Evolutionary conservation across 2,888 invertebrate genomes (phyloP), one percentile per base, ranked within the genome.

Genomic region (Drosophila neonasuta): DNA sequence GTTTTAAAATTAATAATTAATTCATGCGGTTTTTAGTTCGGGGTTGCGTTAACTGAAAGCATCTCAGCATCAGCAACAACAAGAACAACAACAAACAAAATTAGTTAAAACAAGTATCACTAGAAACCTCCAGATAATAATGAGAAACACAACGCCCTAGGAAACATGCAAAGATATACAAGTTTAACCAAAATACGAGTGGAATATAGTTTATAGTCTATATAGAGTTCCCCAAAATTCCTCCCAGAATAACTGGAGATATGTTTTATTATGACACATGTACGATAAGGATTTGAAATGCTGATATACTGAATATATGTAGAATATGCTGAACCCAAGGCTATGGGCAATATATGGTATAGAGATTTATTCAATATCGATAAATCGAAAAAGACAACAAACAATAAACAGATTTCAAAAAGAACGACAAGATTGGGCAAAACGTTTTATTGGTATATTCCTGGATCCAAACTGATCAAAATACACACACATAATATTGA

Each of bases 71-170:
- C 67, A 82, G 56, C 56, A 56, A 73, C 71, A 82, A 62, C 59
- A 71, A 48, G 46, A 71, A 67, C 73, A 80, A 75, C 75, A 77
- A 80, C 79, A 86, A 84, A 87, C 82, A 68, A 79, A 70, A 79
- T 78, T 81, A 82, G 73, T 70, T 36, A 52, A 68, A 57, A 24
- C 24, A 24, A 41, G 30, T 44, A 48, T 55, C 54, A 36, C 32
- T 41, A 54, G 20, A 61, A 6, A 20, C 55, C 52, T 61, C 50
- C 60, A 68, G 55, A 54, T 13, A 44, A 32, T 39, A 36, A 24
- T 24, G 24, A 29, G 20, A 45, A 59, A 34, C 17, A 51, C 34
- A 52, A 75, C 70, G 75, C 57, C 70, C 48, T 56, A 32, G 20
- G 20, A 55, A 48, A 48, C 57, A 57, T 57, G 57, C 57, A 57